Base-by-base conservation (phyloP, 2,797 vertebrate species). In the Telmatherina bonti region DNA sequence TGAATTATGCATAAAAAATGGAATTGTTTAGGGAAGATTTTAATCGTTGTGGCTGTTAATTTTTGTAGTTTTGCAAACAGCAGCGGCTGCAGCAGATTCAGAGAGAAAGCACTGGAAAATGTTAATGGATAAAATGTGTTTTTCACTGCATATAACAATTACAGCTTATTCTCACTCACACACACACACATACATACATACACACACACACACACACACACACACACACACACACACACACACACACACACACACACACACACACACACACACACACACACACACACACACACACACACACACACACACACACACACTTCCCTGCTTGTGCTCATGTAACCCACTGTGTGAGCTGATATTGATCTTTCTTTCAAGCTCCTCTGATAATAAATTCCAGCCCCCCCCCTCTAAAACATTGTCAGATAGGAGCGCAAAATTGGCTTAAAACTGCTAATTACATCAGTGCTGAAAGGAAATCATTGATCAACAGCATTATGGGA, bases 391-490 rank as follows among this genome's bases (percentile, higher is more conserved):
- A 94, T 95, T 91, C 91, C 88, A 88, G 35, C 41, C 75, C 81
- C 38, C 41, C 36, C 13, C 24, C 62, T 80, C 81, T 58, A 15
- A 65, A 76, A 93, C 89, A 85, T 89, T 91, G 89, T 74, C 64
- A 80, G 92, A 92, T 88, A 87, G 91, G 83, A 82, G 92, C 77
- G 31, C 91, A 91, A 85, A 90, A 91, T 85, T 84, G 79, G 91
- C 93, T 90, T 95, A 94, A 95, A 96, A 90, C 91, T 92, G 93
- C 96, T 96, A 97, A 98, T 96, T 94, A 94, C 95, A 95, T 95
- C 94, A 86, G 89, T 66, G 91, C 94, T 96, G 96, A 96, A 96
- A 96, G 96, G 94, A 96, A 95, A 95, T 93, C 94, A 96, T 95
- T 95, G 96, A 97, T 93, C 96, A 96, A 89, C 45, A 62, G 95